A percentile compares a stretch with the other conserved stretches of the same genome.
phyloP scores from a whole-genome alignment of 2,113 vertebrate species.

The Chiloscyllium plagiosum region DNA sequence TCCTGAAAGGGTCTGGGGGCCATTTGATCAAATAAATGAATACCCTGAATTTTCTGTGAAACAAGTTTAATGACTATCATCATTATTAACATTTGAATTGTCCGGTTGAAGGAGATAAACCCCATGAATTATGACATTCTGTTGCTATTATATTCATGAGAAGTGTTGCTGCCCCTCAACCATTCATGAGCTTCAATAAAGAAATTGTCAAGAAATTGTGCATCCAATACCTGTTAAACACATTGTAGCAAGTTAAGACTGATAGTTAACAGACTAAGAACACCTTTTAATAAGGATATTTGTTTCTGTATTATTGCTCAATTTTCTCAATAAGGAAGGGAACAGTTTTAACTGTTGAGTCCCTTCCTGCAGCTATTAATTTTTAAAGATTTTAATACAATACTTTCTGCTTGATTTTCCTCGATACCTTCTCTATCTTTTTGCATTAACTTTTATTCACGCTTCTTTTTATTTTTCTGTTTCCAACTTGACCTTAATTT shows the following conservation, averaged over 20 bases:
- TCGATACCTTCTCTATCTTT: background rate
- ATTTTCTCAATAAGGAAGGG: background rate
- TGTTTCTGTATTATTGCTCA: background rate
- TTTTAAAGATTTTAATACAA: background rate
- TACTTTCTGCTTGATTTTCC: background rate
- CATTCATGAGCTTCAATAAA: background rate
- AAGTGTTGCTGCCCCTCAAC: background rate
- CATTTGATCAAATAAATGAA: background rate
- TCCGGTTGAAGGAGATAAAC: background rate
- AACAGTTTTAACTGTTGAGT: background rate
- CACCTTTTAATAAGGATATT: background rate
- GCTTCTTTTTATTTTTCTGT: background rate
- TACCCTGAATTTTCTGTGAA: background rate
- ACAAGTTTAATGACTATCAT: background rate
- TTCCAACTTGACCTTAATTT: background rate
- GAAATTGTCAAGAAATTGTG: background rate
- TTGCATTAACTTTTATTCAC: background rate
- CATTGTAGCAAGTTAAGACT: background rate
- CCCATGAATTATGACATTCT: background rate
- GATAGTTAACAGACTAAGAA: background rate
- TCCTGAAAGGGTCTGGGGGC: too few species aligned
- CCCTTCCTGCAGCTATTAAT: background rate
- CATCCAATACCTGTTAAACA: background rate
- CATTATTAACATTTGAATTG: background rate
- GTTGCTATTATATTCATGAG: background rate